A percentile compares a stretch with the other conserved stretches of the same genome.
phyloP scores from a whole-genome alignment of 2,888 invertebrate genomes.

The Zeuzera pyrina region DNA sequence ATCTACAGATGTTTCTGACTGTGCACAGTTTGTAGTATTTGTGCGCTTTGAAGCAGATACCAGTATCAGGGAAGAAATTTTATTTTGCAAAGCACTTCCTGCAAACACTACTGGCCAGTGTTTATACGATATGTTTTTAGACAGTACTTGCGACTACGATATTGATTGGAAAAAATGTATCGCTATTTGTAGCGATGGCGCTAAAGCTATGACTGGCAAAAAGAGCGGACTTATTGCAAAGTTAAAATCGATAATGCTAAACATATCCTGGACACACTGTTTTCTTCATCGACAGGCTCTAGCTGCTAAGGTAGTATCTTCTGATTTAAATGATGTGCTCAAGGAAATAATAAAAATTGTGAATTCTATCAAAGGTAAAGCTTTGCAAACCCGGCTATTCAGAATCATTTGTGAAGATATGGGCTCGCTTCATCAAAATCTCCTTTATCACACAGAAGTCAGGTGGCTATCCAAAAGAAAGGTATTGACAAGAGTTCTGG shows the following conservation, averaged over 20 bases:
- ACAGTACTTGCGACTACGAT: not conserved
- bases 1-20: slow-evolving; percentile 19
- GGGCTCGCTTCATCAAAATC: slow-evolving; percentile 19
- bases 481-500: slow-evolving; percentile 14
- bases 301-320: slow-evolving; percentile 4
- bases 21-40: slow-evolving; percentile 22
- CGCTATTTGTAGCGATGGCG: too few relatives aligned
- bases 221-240: too few relatives aligned
- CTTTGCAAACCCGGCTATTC: slow-evolving; percentile 22
- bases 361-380: slow-evolving; percentile 20
- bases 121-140: slow-evolving; percentile 13
- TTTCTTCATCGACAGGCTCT: too few relatives aligned
- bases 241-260: too few relatives aligned
- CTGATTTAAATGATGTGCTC: slow-evolving; percentile 13
- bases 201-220: too few relatives aligned
- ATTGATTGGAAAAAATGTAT: too few relatives aligned
- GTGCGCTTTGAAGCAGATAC: slow-evolving; percentile 22
- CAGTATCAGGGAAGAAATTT: slow-evolving; percentile 17
- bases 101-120: slow-evolving; percentile 18
- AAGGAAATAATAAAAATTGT: slow-evolving; percentile 16
- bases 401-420: slow-evolving; percentile 24
- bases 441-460: slow-evolving; percentile 22
- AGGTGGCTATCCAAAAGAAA: slow-evolving; percentile 20
- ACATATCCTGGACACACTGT: too few relatives aligned
- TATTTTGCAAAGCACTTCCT: slow-evolving; percentile 22